These are phyloP conservation scores for Lypha dubia DNA, from an alignment of 2,888 invertebrate genomes.

Conservation along the genomic window DNA sequence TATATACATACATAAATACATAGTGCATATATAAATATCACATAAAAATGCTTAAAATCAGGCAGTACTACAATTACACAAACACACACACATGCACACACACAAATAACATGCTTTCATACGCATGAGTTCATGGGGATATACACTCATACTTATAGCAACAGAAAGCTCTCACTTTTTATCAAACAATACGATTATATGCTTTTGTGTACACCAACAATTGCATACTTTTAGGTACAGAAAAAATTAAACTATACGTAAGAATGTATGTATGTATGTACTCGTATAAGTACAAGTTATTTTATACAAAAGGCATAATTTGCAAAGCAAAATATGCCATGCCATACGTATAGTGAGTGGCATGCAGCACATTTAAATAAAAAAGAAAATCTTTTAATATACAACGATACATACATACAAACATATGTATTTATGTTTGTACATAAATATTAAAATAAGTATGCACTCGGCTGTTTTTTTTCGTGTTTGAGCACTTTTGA, in stretches of 20 bases:
- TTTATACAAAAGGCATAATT: constrained; percentile 36
- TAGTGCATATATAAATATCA: neutral
- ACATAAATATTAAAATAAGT: neutral
- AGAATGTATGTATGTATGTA: too few species aligned
- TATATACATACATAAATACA: neutral
- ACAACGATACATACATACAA: neutral
- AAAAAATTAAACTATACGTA: constrained; percentile 19
- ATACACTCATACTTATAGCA: neutral
- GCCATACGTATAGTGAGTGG: constrained; percentile 1
- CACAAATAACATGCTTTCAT: neutral
- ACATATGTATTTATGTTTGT: neutral
- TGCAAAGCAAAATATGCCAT: constrained; percentile 43
- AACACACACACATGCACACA: too few species aligned
- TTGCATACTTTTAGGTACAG: constrained; percentile 42
- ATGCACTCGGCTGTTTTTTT: neutral
- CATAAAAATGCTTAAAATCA: constrained; percentile 5
- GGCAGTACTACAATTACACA: constrained; percentile 11
- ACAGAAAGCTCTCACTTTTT: constrained; percentile 48
- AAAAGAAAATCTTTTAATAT: neutral
- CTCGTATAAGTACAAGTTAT: constrained; percentile 46
- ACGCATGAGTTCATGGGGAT: too few species aligned
- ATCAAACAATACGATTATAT: constrained; percentile 21
- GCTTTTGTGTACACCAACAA: constrained; percentile 18
- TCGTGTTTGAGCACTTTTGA: constrained; percentile 27
- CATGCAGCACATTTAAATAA: constrained; percentile 34